Percentiles rank a stretch among this genome's conserved stretches.
Conservation (phyloP, 2,888 invertebrate species). For the Leptinotarsa rubiginosa region DNA sequence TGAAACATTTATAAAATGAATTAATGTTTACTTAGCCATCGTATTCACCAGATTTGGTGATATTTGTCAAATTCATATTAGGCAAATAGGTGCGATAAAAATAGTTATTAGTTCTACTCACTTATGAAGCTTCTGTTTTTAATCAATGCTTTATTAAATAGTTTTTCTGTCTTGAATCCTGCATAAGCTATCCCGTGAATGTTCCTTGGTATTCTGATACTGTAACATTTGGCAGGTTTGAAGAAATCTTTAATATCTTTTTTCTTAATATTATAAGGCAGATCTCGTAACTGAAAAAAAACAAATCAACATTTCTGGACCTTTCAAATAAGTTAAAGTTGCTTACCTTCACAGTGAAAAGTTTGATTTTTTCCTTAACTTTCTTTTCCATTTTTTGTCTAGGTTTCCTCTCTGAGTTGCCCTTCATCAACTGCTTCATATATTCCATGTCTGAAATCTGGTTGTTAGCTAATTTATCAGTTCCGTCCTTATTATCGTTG, state of each 20-base stretch:
- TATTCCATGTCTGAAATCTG: constrained; percentile 83
- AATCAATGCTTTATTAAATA: constrained; percentile 81
- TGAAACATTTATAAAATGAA: no score
- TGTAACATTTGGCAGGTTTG: constrained; percentile 80
- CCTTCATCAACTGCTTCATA: constrained; percentile 75
- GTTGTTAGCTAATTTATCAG: constrained; percentile 75
- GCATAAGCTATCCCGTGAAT: constrained; percentile 89
- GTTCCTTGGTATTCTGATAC: constrained; percentile 82
- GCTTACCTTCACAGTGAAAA: constrained; percentile 73
- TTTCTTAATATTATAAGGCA: constrained; percentile 84
- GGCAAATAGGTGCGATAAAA: no score
- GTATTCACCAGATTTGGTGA: no score
- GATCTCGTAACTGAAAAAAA: constrained; percentile 72
- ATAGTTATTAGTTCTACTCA: constrained; percentile 62
- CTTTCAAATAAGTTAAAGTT: neutral
- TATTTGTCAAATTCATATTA: no score
- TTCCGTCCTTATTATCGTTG: constrained; percentile 40
- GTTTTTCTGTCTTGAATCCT: constrained; percentile 87
- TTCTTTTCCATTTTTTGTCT: constrained; percentile 63
- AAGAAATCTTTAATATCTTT: constrained; percentile 89
- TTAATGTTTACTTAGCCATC: no score
- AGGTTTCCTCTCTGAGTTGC: constrained; percentile 56
- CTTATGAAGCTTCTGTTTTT: constrained; percentile 90
- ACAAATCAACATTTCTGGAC: neutral
- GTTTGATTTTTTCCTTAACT: constrained; percentile 62